Evolutionary conservation across 2,888 invertebrate genomes (phyloP), one percentile per base, ranked within the genome.

Genomic region (Mesorhabditis spiculigera): DNA sequence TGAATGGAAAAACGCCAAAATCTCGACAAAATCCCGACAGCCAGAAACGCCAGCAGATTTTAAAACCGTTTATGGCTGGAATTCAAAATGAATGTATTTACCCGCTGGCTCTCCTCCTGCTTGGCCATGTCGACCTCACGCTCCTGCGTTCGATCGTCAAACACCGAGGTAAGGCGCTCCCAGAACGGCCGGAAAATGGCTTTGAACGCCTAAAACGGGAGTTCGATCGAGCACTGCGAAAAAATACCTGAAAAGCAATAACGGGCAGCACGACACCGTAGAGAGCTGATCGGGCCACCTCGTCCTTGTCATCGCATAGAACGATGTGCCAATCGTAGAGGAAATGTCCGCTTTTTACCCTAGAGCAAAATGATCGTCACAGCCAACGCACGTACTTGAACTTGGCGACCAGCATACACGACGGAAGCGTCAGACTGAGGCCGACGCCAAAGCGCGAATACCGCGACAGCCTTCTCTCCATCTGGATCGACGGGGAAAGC

Each of bases 261-360:
- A 70, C 72, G 8, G 85, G 85, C 5, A 82, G 16, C 10, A 81
- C 74, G 50, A 82, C 74, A 43, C 86, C 85, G 70, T 77, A 85
- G 62, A 85, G 66, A 4, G 77, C 74, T 63, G 83, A 78, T n/a
- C 81, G 68, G 2, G 75, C 66, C 16, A 79, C 65, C 13, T 81
- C 75, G n/a, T 83, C 82, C 61, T 81, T 77, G 66, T 81, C 80
- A 63, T 85, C 86, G 67, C 85, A 85, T 5, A 85, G 73, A 8
- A 83, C 76, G 42, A 84, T 68, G 68, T 84, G 78, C 72, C 82
- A 78, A 65, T 85, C 81, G 71, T 81, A 85, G 43, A 78, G 70
- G 8, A 75, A 75, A 64, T 78, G 75, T 4, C 82, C 80, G 13
- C 81, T 80, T 68, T 81, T 80, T 43, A 83, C 65, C 63, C 82